Evolutionary conservation across 2,888 invertebrate species (phyloP).

Genomic region (Macrosiphum euphorbiae): DNA sequence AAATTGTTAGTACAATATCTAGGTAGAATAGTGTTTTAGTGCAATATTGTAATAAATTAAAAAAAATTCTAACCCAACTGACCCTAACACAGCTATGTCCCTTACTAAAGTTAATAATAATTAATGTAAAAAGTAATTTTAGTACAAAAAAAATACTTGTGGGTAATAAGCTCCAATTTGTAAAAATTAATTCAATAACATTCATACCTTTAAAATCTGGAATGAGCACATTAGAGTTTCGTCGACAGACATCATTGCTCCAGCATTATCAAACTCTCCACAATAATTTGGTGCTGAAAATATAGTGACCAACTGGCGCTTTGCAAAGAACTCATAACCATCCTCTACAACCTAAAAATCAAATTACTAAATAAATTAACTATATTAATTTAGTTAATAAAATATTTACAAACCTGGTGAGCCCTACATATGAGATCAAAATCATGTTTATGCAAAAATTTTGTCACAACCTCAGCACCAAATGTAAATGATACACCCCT

Average conservation of each 20-base stretch:
- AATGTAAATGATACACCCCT: constrained; percentile 99
- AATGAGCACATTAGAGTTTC: constrained; percentile 99
- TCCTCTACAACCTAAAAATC: constrained; percentile 89
- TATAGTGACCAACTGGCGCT: constrained; percentile 93
- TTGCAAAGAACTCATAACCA: constrained; percentile 98
- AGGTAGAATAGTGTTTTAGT: background rate
- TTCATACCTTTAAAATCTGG: constrained; percentile 83
- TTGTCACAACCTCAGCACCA: constrained; percentile 98
- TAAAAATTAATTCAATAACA: background rate
- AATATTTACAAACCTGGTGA: constrained; percentile 81
- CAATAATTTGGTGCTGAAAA: constrained; percentile 97
- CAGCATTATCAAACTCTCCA: constrained; percentile 90
- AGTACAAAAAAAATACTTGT: background rate
- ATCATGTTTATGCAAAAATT: constrained; percentile 99
- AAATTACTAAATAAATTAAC: background rate
- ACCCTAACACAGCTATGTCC: background rate
- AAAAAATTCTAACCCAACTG: background rate
- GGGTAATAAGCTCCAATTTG: background rate
- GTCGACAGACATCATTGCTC: constrained; percentile 99
- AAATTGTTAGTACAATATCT: background rate
- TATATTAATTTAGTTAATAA: background rate
- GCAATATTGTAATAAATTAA: background rate
- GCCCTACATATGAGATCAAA: constrained; percentile 99
- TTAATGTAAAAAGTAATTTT: background rate
- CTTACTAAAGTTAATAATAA: background rate